Base-by-base conservation (phyloP, 2,888 invertebrate species). In the Ichneumon xanthorius region DNA sequence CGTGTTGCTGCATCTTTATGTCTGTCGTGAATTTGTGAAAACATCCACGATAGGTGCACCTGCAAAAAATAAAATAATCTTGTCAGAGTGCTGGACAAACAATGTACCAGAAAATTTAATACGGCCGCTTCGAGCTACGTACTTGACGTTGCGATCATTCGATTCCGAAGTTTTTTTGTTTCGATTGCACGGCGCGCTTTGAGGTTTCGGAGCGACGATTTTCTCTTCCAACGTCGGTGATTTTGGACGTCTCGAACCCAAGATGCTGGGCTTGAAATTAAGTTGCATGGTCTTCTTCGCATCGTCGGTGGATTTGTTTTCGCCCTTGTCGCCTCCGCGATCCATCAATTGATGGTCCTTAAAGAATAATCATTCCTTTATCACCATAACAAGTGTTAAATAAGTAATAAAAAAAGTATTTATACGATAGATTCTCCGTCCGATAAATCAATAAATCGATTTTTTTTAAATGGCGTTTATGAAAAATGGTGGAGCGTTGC, bases 21-120 rank as follows among this genome's bases (percentile, higher is more conserved):
- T 92, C 89, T 5, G 90, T 89, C 65, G 90, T 88, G 80, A 96
- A 96, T 89, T 95, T 95, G 80, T 95, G 95, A 4, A 93, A 91
- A 89, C 96, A 96, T 37, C 95, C 94, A 80, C 94, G 94, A 37
- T 95, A 92, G 2, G 94, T 92, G 90, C 96, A 96, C 85, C 95
- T 96, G 87, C 2, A 71, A 50, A 88, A 86, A 83, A 63, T 48
- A 88, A 48, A 89, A 86, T 82, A 81, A 80, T 58, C 50, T 14
- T 73, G 14, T 65, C 6, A 4, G 16, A 48, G 45, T 48, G 4
- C 16, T 16, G 5, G 45, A 48, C 14, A 45, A 45, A 45, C 16
- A 48, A 48, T 4, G 4, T 1, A 48, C 4, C 2, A 16, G 16
- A 48, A 16, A 48, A 16, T 48, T 11, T 37, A 9, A n/a, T 37